Evolutionary conservation across 37 sponge, comb jelly and placozoan species (phyloP), one percentile per base, ranked within the genome.

Genomic region (Cladorhizidae sp.): DNA sequence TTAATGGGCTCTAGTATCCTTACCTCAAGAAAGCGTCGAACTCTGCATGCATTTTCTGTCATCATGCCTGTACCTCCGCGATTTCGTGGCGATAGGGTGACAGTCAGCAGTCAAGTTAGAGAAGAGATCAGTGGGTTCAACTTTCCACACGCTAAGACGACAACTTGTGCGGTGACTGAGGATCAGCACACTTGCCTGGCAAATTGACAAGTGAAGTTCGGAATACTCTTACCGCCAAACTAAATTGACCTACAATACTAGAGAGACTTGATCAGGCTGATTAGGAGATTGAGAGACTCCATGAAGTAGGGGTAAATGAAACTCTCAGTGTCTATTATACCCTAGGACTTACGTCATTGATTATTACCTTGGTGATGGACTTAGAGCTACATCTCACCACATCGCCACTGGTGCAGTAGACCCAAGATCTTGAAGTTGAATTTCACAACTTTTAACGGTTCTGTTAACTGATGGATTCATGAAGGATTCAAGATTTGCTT

Each of bases 21-120:
- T 72, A 42, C 72, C 3, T 26, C 50, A 3, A 72, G 17, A 42
- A 41, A 50, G 26, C 72, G 72, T 18, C 42, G 72, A 11, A 72
- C 72, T 43, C 8, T 72, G 50, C 1, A 72, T 72, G 22, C 40
- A 72, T 50, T 72, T 41, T 36, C 59, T 58, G 49, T 72, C 72
- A 14, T 42, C 72, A 67, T 67, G 15, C 3, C 37, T 67, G 67
- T 38, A 67, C 38, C 39, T 67, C 28, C 67, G 67, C 31, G 72
- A 72, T 26, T 72, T 72, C 50, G 72, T 72, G 45, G 72, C 72
- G 5, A 72, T 72, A 6, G 72, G 72, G 25, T 72, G 72, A 36
- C 29, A 12, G 20, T 72, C 72, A n/a, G 43, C 49, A 36, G 49
- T 72, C 36, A 72, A 50, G 50, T 72, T 72, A 36, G 50, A 15